phyloP scores from a whole-genome alignment of 2,888 invertebrate genomes.

The Phytoseiulus persimilis region DNA sequence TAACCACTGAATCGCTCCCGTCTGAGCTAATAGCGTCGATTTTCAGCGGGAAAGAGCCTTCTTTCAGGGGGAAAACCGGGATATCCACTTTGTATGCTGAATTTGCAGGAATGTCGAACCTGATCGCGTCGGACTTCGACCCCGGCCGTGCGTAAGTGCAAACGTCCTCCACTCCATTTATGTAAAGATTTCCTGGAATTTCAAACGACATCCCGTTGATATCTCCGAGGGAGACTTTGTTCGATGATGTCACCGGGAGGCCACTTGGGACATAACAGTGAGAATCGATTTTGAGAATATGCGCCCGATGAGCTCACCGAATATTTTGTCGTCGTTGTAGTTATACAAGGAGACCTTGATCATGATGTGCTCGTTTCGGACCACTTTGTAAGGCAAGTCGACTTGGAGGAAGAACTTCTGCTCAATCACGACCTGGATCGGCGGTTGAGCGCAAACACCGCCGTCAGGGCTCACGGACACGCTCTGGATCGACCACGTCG shows the following conservation, averaged over 20 bases:
- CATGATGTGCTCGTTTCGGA: slow-evolving; percentile 46
- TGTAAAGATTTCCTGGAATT: slow-evolving; percentile 43
- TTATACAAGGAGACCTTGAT: slow-evolving; percentile 46
- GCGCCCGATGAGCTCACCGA: not conserved
- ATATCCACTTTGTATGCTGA: slow-evolving; percentile 43
- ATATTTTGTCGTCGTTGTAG: slow-evolving; percentile 40
- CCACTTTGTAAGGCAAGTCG: slow-evolving; percentile 45
- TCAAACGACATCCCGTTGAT: slow-evolving; percentile 31
- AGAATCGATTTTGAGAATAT: not conserved
- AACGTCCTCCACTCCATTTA: slow-evolving; percentile 44
- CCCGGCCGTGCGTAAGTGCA: slow-evolving; percentile 45
- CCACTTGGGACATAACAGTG: not conserved
- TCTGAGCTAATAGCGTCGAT: slow-evolving; percentile 43
- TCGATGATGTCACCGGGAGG: not conserved
- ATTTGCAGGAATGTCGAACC: slow-evolving; percentile 41
- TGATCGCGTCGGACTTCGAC: slow-evolving; percentile 43
- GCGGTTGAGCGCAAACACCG: slow-evolving; percentile 45
- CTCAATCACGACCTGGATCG: slow-evolving; percentile 42
- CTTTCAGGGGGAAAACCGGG: slow-evolving; percentile 45
- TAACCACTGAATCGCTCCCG: slow-evolving; percentile 43
- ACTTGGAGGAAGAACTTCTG: slow-evolving; percentile 46
- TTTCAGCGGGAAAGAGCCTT: slow-evolving; percentile 43
- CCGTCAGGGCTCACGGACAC: slow-evolving; percentile 43
- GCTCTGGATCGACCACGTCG: slow-evolving; percentile 45
- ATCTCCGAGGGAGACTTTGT: too few species aligned